Base-by-base conservation (phyloP, 2,888 invertebrate genomes). In the Caradrina kadenii region DNA sequence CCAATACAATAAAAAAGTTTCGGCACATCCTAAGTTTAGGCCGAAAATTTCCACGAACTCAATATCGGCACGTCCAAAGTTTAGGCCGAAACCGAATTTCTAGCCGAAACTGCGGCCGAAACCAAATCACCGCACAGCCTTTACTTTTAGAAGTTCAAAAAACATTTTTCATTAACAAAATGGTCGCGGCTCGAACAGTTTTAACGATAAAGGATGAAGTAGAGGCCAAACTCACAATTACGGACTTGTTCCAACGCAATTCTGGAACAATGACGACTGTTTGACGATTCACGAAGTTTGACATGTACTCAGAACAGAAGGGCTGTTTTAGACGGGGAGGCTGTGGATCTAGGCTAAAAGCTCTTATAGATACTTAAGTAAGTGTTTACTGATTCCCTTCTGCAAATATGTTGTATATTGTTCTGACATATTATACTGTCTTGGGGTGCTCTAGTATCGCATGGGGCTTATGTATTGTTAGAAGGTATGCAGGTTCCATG, bases 141-240 rank as follows among this genome's bases (percentile, higher is more conserved):
- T 45, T 45, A 54, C 63, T 77, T 75, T 80, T 49, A 77, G 64
- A 74, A 80, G 62, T 80, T 59, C 55, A 63, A 80, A 74, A 79
- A 83, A 79, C 83, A 83, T 79, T 82, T 81, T 82, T 82, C 81
- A 73, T 79, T 82, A 72, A 68, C 69, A 61, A 81, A 81, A 79
- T 70, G 71, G 69, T 11, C 22, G 60, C 26, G 21, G 55, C 68
- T 78, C 60, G 53, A 80, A 76, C 78, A 69, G 70, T 75, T 71
- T 80, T 65, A 61, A 59, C 55, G 49, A 55, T 53, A 70, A 73
- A 61, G 63, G 63, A 50, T 22, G 59, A 48, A 55, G 59, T 63
- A 67, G 60, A 75, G 55, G 61, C 70, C 50, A 63, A 59, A 66
- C 45, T 83, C 65, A 83, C 75, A 81, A 81, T 81, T 76, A 79